Evolutionary conservation across 2,797 vertebrate genomes (phyloP), one percentile per base, ranked within the genome.

Genomic region (Anomalospiza imberbis): DNA sequence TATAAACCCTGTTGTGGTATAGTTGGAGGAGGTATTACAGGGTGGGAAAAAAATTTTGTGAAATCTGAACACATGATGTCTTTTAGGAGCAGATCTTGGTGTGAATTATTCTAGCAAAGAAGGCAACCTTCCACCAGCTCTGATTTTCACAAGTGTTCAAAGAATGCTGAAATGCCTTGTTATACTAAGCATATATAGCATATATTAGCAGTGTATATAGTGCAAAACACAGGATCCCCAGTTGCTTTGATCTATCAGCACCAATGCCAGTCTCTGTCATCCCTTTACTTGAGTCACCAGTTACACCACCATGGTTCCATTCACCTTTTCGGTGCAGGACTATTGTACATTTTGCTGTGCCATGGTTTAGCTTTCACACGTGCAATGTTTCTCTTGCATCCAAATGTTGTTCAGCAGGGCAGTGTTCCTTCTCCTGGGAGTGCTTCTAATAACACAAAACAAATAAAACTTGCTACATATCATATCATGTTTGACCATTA

Each of bases 1-100:
- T 62, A 32, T 29, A 77, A 80, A 77, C 31, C 9, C 22, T 63
- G 2, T 38, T 38, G 14, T 16, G 32, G 15, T 50, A 24, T 20
- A 60, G 4, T 26, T 71, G 34, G 40, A 74, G 32, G 29, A 66
- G 2, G 4, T 28, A 47, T 7, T 0, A 0, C 6, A 15, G 12
- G 8, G 7, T 48, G 22, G 47, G 38, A 86, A 88, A 76, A n/a
- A 83, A 61, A 58, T n/a, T 34, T 47, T 9, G 14, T 63, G 20
- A 24, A 63, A 67, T 55, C 36, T 90, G 72, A 83, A 67, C 13
- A 36, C 7, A 7, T 17, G 22, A 26, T 29, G 19, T 7, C 36
- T 88, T 83, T 76, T 47, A 44, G 45, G 29, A 77, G 12, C 26
- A 45, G 29, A 34, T 79, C 17, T 60, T 34, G 7, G 4, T 53